A percentile compares a stretch with the other conserved stretches of the same genome.
Conservation (phyloP, 2,797 vertebrate genomes). For the Streptopelia turtur region DNA sequence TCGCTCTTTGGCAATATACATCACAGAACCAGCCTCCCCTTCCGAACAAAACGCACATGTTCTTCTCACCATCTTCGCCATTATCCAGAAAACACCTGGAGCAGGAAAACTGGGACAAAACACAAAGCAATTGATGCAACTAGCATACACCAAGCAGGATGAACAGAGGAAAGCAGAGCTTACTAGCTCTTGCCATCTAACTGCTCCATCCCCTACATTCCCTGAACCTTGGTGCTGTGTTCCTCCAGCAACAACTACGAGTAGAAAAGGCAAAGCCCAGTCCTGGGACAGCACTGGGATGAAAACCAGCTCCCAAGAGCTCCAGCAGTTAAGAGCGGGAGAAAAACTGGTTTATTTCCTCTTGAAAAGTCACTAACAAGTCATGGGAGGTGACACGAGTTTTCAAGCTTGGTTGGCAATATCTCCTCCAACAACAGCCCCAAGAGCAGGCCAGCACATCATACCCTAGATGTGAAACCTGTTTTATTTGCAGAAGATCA, state of each 20-base stretch:
- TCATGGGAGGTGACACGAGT: neutral
- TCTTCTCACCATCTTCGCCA: slow-evolving; percentile 76
- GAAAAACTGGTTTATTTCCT: neutral
- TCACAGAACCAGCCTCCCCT: slow-evolving; percentile 57
- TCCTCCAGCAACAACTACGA: neutral
- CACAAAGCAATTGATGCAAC: neutral
- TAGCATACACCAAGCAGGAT: accelerated
- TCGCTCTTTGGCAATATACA: slow-evolving; percentile 70
- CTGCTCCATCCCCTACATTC: neutral
- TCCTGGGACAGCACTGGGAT: neutral
- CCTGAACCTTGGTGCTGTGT: neutral
- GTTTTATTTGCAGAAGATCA: neutral
- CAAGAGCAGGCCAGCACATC: neutral
- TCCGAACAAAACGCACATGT: slow-evolving; percentile 70
- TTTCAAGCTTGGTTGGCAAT: neutral
- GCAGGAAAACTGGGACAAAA: slow-evolving; percentile 28
- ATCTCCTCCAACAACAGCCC: neutral
- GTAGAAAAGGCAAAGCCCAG: neutral
- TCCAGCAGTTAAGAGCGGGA: neutral
- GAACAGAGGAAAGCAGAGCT: neutral
- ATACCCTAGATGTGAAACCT: neutral
- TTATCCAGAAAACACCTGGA: slow-evolving; percentile 52
- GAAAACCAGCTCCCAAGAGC: neutral
- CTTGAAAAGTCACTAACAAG: neutral
- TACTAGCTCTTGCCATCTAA: neutral